Conservation (phyloP, 2,113 vertebrate genomes). For the Leucosticte australis region DNA sequence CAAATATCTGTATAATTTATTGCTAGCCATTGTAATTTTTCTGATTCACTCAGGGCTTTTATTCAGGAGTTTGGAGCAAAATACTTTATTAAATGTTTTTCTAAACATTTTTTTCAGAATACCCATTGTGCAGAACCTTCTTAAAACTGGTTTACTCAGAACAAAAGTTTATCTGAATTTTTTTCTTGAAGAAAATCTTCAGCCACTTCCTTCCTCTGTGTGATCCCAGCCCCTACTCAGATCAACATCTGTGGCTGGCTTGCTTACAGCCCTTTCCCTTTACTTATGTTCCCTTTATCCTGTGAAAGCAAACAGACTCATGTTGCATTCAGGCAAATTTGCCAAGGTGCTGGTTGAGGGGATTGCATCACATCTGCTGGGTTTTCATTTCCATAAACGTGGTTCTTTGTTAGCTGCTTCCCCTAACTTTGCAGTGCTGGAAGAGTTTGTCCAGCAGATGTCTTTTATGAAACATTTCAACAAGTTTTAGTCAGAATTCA, state of each 20-base stretch:
- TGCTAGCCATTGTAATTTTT: background rate
- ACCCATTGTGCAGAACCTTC: background rate
- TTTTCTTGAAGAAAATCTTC: background rate
- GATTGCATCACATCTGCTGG: background rate
- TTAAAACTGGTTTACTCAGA: background rate
- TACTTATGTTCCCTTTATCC: background rate
- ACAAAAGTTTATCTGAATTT: background rate
- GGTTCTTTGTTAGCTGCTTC: background rate
- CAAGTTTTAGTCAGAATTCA: background rate
- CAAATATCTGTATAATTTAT: background rate
- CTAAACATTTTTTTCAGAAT: background rate
- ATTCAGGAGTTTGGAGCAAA: background rate
- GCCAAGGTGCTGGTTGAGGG: background rate
- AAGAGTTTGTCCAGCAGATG: background rate
- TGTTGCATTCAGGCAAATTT: background rate
- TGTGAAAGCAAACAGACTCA: background rate
- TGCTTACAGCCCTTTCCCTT: background rate
- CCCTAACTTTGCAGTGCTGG: background rate
- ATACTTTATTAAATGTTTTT: background rate
- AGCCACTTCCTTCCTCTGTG: background rate
- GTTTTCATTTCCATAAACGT: background rate
- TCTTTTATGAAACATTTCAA: background rate
- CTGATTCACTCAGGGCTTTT: background rate
- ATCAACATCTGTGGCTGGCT: background rate
- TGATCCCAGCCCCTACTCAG: background rate